Percentiles rank a stretch among this genome's conserved stretches.
Conservation (phyloP, 2,113 vertebrate genomes). For the Oceanites oceanicus region DNA sequence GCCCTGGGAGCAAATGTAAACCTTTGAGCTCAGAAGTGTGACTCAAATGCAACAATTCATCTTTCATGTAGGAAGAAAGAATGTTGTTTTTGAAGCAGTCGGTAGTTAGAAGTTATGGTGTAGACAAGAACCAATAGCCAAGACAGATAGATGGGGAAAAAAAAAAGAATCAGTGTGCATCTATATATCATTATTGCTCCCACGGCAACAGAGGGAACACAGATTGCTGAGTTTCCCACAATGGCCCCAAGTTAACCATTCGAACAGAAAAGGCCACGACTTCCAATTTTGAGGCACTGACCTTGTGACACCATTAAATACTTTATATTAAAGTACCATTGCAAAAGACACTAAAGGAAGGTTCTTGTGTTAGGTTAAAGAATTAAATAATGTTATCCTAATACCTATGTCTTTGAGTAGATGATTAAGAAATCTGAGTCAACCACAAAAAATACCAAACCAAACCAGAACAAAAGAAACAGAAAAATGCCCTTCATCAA, state of each 20-base stretch:
- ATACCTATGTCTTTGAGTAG: background rate
- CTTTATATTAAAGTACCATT: slow-evolving; percentile 1
- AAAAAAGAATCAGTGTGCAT: background rate
- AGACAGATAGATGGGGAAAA: background rate
- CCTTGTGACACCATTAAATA: slow-evolving; percentile 51
- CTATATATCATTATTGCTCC: slow-evolving; percentile 10
- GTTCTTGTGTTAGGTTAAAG: background rate
- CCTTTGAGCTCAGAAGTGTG: background rate
- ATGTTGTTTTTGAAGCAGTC: background rate
- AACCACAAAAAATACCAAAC: background rate
- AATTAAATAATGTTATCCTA: background rate
- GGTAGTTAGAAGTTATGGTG: background rate
- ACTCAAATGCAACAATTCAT: background rate
- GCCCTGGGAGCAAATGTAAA: background rate
- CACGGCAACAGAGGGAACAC: background rate
- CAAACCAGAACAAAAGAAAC: background rate
- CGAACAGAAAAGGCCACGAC: background rate
- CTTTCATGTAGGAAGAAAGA: background rate
- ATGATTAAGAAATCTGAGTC: background rate
- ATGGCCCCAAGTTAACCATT: slow-evolving; percentile 36
- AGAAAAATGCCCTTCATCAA: background rate
- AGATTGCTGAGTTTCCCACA: slow-evolving; percentile 3
- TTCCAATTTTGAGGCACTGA: slow-evolving; percentile 43
- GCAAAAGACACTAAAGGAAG: slow-evolving; percentile 1
- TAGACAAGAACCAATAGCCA: background rate